Conservation (phyloP, 2,888 invertebrate species). For the Ptilodon capucinus region DNA sequence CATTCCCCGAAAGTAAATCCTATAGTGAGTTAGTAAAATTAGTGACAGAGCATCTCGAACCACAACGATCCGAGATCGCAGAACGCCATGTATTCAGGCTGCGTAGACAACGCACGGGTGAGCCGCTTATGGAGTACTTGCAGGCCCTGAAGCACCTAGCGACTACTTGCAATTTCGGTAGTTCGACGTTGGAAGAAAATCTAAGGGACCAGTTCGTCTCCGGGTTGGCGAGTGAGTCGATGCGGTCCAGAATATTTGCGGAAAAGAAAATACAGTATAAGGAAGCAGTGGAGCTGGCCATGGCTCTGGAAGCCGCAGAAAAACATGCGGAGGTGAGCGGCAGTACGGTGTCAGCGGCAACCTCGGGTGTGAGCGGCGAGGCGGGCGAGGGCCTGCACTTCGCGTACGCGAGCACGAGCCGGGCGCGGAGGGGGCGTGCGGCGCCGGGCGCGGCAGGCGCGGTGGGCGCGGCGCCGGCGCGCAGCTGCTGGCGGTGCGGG, state of each 20-base stretch:
- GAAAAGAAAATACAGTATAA: not conserved
- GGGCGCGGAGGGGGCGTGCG: not conserved
- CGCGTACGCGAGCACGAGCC: not conserved
- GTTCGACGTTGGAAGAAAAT: not conserved
- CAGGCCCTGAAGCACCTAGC: not conserved
- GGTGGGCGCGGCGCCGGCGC: not conserved
- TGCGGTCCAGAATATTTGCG: conserved; percentile 3
- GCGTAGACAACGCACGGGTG: not conserved
- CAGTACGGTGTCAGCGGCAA: not conserved
- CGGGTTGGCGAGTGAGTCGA: not conserved
- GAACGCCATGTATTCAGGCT: not conserved
- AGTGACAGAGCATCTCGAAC: not conserved
- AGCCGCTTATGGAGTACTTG: not conserved
- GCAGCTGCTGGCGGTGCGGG: not conserved
- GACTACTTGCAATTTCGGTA: not conserved
- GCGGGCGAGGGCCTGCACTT: not conserved
- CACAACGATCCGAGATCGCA: not conserved
- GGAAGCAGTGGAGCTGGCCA: not conserved
- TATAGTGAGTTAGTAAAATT: too few species aligned
- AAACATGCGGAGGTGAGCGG: not conserved
- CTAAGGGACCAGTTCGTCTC: conserved; percentile 5
- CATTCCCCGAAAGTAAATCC: not conserved
- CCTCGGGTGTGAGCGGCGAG: not conserved
- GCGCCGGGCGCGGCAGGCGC: not conserved
- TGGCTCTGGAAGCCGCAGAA: too few species aligned